A percentile compares a stretch with the other conserved stretches of the same genome.
These are phyloP conservation scores for Argyresthia goedartella DNA, from an alignment of 2,888 invertebrate genomes.

Conservation along the genomic window DNA sequence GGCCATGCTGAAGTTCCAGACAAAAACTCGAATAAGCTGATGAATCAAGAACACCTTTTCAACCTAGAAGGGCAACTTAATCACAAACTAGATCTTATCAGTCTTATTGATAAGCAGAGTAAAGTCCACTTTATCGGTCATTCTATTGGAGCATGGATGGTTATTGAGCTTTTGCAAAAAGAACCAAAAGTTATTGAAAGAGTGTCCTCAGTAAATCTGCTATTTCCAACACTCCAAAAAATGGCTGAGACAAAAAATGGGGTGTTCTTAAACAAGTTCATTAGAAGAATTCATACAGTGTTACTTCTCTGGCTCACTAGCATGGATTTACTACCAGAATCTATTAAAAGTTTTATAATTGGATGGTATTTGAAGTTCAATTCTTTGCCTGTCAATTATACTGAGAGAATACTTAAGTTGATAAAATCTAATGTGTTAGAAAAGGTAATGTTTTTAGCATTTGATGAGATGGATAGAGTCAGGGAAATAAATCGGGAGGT, in stretches of 20 bases:
- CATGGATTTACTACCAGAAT: slow-evolving; percentile 60
- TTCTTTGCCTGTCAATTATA: slow-evolving; percentile 60
- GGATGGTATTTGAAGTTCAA: slow-evolving; percentile 65
- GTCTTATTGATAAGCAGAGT: slow-evolving; percentile 78
- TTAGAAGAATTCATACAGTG: slow-evolving; percentile 44
- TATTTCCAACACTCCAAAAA: slow-evolving; percentile 90
- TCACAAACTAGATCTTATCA: slow-evolving; percentile 85
- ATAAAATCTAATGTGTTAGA: slow-evolving; percentile 71
- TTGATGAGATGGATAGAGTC: slow-evolving; percentile 85
- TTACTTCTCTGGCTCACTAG: slow-evolving; percentile 48
- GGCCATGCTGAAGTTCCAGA: slow-evolving; percentile 69
- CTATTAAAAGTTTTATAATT: slow-evolving; percentile 61
- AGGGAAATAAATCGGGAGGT: slow-evolving; percentile 73
- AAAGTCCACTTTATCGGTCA: slow-evolving; percentile 88
- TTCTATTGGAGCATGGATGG: slow-evolving; percentile 91
- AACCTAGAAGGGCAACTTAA: slow-evolving; percentile 82
- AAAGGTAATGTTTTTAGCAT: slow-evolving; percentile 78
- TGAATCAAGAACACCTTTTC: slow-evolving; percentile 73
- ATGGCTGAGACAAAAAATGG: slow-evolving; percentile 85
- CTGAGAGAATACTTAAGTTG: slow-evolving; percentile 65
- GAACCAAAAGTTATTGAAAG: slow-evolving; percentile 60
- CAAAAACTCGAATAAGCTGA: slow-evolving; percentile 51
- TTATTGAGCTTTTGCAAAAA: slow-evolving; percentile 78
- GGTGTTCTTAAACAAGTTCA: slow-evolving; percentile 72
- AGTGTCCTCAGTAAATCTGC: slow-evolving; percentile 75